Evolutionary conservation across 2,888 invertebrate species (phyloP).

Genomic region (Lordiphosa fenestrarum): DNA sequence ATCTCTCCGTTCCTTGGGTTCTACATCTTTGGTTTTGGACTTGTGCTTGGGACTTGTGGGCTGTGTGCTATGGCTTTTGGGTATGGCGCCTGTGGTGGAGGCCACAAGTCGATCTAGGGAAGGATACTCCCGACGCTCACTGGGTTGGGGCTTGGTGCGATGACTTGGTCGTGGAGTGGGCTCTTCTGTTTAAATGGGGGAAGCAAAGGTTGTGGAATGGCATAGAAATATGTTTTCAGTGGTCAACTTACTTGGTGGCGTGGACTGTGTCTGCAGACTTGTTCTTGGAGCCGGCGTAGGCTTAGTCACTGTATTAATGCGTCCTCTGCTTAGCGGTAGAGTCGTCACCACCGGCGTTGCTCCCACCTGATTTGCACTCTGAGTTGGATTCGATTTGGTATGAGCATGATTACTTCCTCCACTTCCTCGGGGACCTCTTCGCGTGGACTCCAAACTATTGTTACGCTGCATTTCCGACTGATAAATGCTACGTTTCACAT

Average conservation of each 20-base stretch:
- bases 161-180: constrained; percentile 19
- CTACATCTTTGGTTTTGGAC: constrained; percentile 45
- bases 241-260: constrained; percentile 13
- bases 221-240: background rate
- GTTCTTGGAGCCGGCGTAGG: constrained; percentile 76
- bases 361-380: constrained; percentile 26
- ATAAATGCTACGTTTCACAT: constrained; percentile 80
- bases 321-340: constrained; percentile 75
- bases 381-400: constrained; percentile 49
- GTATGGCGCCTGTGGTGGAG: constrained; percentile 77
- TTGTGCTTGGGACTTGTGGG: constrained; percentile 37
- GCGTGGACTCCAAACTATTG: constrained; percentile 51
- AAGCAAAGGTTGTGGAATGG: background rate
- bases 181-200: constrained; percentile 15
- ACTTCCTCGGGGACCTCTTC: constrained; percentile 27
- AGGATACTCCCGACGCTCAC: constrained; percentile 70
- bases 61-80: constrained; percentile 55
- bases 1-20: constrained; percentile 30
- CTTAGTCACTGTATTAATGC: constrained; percentile 41
- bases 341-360: constrained; percentile 60
- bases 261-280: constrained; percentile 51
- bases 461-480: constrained; percentile 78
- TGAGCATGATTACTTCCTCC: constrained; percentile 20
- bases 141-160: constrained; percentile 33
- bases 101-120: constrained; percentile 76